A percentile compares a stretch with the other conserved stretches of the same genome.
These are phyloP conservation scores for Arvicanthis niloticus DNA, from an alignment of 2,113 vertebrate species.

Conservation along the genomic window DNA sequence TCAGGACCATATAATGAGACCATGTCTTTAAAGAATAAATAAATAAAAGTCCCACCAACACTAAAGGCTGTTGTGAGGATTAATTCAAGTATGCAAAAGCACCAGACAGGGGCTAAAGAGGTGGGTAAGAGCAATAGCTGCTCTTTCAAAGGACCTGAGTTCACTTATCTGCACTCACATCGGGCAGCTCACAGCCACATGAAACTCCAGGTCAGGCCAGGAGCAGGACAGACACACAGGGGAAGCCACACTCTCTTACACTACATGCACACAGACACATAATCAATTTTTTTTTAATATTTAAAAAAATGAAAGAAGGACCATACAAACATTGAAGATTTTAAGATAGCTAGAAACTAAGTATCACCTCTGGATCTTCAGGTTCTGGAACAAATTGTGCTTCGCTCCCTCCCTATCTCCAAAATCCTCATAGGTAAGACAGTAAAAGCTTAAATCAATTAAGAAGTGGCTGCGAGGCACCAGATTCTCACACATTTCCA, in stretches of 20 bases:
- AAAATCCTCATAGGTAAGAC: background rate
- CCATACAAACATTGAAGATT: background rate
- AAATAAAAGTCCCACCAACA: background rate
- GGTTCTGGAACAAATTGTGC: background rate
- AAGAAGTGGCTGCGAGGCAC: background rate
- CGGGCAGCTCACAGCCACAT: background rate
- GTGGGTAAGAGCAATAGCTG: background rate
- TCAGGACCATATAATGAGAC: background rate
- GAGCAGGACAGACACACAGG: background rate
- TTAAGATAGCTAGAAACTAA: constrained; percentile 32
- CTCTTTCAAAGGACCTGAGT: background rate
- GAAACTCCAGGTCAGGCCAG: background rate
- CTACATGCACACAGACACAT: background rate
- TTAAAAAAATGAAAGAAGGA: background rate
- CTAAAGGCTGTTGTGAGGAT: constrained; percentile 29
- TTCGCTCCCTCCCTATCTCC: constrained; percentile 31
- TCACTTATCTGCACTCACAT: background rate
- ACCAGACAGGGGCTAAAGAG: background rate
- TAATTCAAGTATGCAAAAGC: constrained; percentile 52
- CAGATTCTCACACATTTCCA: constrained; percentile 47
- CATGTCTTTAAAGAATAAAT: background rate
- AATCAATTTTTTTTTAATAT: background rate
- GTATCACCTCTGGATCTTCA: constrained; percentile 39
- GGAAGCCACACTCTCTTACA: background rate
- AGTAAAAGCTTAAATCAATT: constrained; percentile 18